Evolutionary conservation across 2,113 vertebrate species (phyloP).

Genomic region (Mus pahari): DNA sequence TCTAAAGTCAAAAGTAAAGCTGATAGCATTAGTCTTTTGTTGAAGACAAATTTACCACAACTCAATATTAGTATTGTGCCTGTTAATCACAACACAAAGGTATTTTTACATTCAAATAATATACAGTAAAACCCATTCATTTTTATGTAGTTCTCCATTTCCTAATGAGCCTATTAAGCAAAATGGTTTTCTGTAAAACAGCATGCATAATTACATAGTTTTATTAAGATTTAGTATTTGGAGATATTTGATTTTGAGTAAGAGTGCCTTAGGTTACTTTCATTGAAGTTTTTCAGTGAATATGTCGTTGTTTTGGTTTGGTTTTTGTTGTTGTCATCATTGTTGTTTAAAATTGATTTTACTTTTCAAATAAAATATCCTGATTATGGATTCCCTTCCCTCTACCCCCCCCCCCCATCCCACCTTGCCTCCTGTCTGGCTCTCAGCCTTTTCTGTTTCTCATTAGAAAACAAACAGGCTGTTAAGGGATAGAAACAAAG

Average conservation of each 20-base stretch:
- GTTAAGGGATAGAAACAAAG: background rate
- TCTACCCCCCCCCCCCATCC: background rate
- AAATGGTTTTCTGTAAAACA: background rate
- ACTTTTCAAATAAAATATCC: background rate
- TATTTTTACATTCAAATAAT: background rate
- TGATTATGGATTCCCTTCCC: background rate
- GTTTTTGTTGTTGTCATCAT: background rate
- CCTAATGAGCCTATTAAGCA: background rate
- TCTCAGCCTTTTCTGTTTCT: background rate
- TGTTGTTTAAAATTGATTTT: background rate
- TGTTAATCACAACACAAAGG: background rate
- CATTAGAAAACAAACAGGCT: background rate
- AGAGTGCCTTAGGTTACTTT: background rate
- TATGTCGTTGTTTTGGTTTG: background rate
- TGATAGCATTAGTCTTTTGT: background rate
- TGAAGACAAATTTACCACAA: background rate
- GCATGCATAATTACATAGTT: background rate
- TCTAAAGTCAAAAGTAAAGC: background rate
- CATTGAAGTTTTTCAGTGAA: background rate
- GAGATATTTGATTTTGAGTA: background rate
- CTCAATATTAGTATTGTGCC: background rate
- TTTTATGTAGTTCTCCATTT: background rate
- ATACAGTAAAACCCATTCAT: background rate
- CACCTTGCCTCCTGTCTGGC: background rate
- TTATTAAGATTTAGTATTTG: background rate